Evolutionary conservation across 2,113 vertebrate genomes (phyloP).

Genomic region (Rattus rattus): DNA sequence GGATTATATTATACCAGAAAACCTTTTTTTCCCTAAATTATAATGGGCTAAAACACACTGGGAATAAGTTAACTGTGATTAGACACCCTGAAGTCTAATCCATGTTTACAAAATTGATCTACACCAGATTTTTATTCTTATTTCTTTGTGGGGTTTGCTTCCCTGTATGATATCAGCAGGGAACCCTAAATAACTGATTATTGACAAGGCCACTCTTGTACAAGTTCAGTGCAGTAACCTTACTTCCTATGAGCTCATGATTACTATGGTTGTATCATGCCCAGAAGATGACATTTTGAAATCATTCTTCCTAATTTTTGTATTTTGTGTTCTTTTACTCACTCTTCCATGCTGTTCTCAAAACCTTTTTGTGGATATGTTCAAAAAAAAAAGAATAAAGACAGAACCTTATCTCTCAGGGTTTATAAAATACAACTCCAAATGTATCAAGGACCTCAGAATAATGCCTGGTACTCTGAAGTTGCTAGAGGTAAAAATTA

Average conservation of each 20-base stretch:
- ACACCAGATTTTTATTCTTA: background rate
- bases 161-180: background rate
- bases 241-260: background rate
- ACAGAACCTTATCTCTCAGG: background rate
- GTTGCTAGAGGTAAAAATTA: background rate
- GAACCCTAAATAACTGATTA: background rate
- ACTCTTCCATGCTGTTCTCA: too few species aligned
- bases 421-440: background rate
- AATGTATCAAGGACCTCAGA: background rate
- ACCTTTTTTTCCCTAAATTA: background rate
- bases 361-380: background rate
- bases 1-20: background rate
- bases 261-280: background rate
- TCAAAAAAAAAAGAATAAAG: background rate
- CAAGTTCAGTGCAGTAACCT: background rate
- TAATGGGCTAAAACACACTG: background rate
- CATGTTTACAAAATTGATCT: background rate
- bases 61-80: background rate
- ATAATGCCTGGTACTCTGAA: background rate
- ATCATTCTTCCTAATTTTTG: background rate
- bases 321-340: background rate
- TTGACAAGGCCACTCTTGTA: background rate
- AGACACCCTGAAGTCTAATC: background rate
- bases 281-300: background rate
- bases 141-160: background rate